Base-by-base conservation (phyloP, 2,888 invertebrate species). In the Alviniconcha strummeri region DNA sequence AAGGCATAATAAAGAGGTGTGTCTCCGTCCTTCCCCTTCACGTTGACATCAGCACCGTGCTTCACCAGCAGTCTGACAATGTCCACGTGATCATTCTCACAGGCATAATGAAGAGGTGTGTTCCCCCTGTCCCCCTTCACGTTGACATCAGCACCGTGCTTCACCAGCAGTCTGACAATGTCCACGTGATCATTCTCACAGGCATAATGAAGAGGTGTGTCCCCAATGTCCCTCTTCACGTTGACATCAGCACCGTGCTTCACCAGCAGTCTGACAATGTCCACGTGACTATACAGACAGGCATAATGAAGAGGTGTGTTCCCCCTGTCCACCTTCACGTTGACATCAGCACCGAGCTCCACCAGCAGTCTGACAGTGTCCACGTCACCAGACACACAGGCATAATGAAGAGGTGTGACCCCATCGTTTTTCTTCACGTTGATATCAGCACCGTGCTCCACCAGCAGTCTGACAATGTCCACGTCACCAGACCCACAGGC, bases 231-330 rank as follows among this genome's bases (percentile, higher is more conserved):
- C 8, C 8, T 72, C 72, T 72, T 6, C 52, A 52, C 72, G 52
- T 19, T 72, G 72, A 72, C 36, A 52, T 72, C 13, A 5, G 72
- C 72, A 36, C 72, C 72, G 52, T 72, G 72, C 8, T 19, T 5
- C 52, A 72, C 36, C 72, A 72, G 72, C 36, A 72, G 36, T 72
- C 52, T 13, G 1, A 19, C 36, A 7, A 15, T 72, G 36, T 19
- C 9, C 19, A 19, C 6, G 7, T 69, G 13, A 8, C 69, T 19
- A 69, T 17, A 13, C n/a, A n/a, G n/a, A n/a, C n/a, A n/a, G n/a
- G n/a, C n/a, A n/a, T n/a, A n/a, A n/a, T n/a, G n/a, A n/a, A 69
- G 69, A n/a, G 69, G 69, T 17, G 69, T 69, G 69, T 69, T 15
- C 15, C 69, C 69, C 13, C 9, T 64, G 8, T 64, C 13, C 9